Evolutionary conservation across 1,140 invertebrate species (phyloP).

Genomic region (Sarcophaga peregrina): DNA sequence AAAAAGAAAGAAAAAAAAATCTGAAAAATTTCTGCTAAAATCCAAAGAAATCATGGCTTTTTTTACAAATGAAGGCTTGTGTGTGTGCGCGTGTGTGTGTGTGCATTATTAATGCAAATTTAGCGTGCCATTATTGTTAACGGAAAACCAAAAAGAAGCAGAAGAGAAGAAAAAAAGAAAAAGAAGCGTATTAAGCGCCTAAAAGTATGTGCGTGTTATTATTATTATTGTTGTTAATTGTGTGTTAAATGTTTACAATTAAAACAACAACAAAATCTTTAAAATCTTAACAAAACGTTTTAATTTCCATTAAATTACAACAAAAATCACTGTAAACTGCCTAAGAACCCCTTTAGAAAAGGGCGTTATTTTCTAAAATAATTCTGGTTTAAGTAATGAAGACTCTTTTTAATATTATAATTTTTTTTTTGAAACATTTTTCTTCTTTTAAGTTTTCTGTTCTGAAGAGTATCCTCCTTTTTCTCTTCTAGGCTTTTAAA

Average conservation of each 20-base stretch:
- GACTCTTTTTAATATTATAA: no score
- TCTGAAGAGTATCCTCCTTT: no score
- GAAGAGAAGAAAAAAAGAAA: no score
- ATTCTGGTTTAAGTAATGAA: not conserved
- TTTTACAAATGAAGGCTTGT: not conserved
- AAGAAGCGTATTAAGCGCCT: not conserved
- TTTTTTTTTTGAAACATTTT: not conserved
- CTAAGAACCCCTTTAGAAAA: not conserved
- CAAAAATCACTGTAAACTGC: not conserved
- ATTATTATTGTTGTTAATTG: constrained; percentile 4
- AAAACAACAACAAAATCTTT: not conserved
- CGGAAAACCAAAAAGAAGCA: no score
- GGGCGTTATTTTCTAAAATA: not conserved
- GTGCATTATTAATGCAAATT: not conserved
- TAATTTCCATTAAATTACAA: not conserved
- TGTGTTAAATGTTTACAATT: not conserved
- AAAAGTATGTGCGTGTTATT: constrained; percentile 26
- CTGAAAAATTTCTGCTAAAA: not conserved
- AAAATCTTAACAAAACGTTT: not conserved
- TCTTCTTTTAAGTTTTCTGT: no score
- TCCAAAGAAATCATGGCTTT: not conserved
- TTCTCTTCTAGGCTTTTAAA: no score
- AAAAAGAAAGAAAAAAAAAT: no score
- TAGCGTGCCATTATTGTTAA: no score
- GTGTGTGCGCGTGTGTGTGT: not conserved